Evolutionary conservation across 2,888 invertebrate genomes (phyloP), one percentile per base, ranked within the genome.

Genomic region (Platycheirus rosarum): DNA sequence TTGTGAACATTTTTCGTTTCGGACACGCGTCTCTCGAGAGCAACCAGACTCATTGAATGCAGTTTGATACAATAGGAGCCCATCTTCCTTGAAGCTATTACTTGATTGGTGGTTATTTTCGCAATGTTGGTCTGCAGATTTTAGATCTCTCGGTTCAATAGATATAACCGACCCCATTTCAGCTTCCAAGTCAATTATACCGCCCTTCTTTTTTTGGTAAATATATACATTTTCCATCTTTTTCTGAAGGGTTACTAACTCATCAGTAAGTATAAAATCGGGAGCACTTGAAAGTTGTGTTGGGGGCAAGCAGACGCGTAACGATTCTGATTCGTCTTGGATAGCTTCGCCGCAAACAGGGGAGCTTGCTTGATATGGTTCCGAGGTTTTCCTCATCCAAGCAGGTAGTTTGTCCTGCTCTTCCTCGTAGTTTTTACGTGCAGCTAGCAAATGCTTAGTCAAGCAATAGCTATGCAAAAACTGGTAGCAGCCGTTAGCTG

Each of bases 391-490:
- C 71, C 93, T 92, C 87, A 95, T 95, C 95, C 95, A 96, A 60
- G 93, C 92, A 0, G 96, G 95, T 60, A 96, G 90, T 87, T 95
- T 95, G 6, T 95, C 95, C 78, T 93, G 92, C 86, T 96, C 96
- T 86, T 96, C 95, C 69, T 92, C 91, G 85, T 94, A 94, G 87
- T 94, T 94, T 85, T 93, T 93, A 86, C 94, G 93, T 3, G 94
- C 93, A 16, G 95, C 94, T 48, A 93, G 92, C n/a, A 96, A 91
- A 88, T 97, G 97, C 35, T 94, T 93, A 6, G 94, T 94, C 62
- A 97, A 91, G 88, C 97, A 97, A 86, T 94, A 94, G 78, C 94
- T 95, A 91, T 97, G 97, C 89, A 97, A 96, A 89, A 97, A 95
- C 88, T 97, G 97, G 90, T 96, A 97, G 90, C 97, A 97, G n/a